A percentile compares a stretch with the other conserved stretches of the same genome.
phyloP scores from a whole-genome alignment of 1,140 invertebrate genomes.

The Drosophila pandora region DNA sequence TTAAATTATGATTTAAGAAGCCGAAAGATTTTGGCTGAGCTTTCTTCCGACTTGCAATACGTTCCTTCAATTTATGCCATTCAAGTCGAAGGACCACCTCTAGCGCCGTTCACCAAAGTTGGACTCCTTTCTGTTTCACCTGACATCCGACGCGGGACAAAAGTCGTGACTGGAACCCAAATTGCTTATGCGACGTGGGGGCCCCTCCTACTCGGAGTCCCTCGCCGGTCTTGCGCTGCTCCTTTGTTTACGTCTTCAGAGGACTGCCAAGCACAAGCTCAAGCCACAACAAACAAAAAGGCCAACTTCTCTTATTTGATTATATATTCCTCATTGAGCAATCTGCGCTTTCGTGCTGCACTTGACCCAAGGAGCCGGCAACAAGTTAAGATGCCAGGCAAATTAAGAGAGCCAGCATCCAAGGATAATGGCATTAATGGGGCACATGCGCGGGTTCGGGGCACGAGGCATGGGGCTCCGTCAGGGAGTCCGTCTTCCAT shows the following conservation, averaged over 20 bases:
- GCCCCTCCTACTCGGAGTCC: background rate
- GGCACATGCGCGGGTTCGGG: slow-evolving; percentile 16
- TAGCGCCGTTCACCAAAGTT: background rate
- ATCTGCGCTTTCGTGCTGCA: slow-evolving; percentile 56
- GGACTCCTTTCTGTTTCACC: slow-evolving; percentile 17
- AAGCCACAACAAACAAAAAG: slow-evolving; percentile 17
- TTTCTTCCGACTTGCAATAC: background rate
- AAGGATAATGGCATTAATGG: slow-evolving; percentile 67
- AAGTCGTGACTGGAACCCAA: slow-evolving; percentile 42
- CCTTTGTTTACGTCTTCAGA: slow-evolving; percentile 45
- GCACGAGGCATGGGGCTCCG: slow-evolving; percentile 19
- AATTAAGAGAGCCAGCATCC: slow-evolving; percentile 53
- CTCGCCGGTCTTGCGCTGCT: too few relatives aligned
- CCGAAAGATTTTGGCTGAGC: too few relatives aligned
- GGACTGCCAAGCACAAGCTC: slow-evolving; percentile 1
- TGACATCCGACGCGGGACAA: slow-evolving; percentile 5
- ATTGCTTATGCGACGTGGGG: slow-evolving; percentile 32
- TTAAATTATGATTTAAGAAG: too few relatives aligned
- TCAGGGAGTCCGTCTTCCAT: slow-evolving; percentile 12
- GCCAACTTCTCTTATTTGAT: slow-evolving; percentile 39
- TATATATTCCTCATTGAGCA: slow-evolving; percentile 62
- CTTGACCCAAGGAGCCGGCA: slow-evolving; percentile 65
- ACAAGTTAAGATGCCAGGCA: slow-evolving; percentile 65
- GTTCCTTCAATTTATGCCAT: background rate
- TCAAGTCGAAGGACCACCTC: background rate